A percentile compares a stretch with the other conserved stretches of the same genome.
phyloP scores from a whole-genome alignment of 2,888 invertebrate genomes.

The Synergus itoensis region DNA sequence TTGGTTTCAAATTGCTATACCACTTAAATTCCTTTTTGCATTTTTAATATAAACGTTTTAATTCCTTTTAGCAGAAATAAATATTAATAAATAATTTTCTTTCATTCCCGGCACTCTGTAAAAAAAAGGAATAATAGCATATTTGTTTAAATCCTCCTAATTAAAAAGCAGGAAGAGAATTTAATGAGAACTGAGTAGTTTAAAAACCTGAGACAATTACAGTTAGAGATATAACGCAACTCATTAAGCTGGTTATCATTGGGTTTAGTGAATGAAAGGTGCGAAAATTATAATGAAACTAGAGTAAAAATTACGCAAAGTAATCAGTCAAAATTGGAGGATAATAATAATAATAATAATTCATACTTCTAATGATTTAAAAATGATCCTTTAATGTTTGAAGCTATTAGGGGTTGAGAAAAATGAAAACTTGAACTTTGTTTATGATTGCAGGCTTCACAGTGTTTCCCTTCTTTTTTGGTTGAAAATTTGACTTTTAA shows the following conservation, averaged over 20 bases:
- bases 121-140: background rate
- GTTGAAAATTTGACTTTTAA: too few relatives aligned
- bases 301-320: background rate
- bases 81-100: background rate
- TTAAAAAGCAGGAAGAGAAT: background rate
- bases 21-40: background rate
- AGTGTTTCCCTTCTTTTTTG: too few relatives aligned
- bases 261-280: background rate
- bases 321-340: too few relatives aligned
- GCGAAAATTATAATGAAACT: background rate
- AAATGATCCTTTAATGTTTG: too few relatives aligned
- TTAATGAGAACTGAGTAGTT: conserved; percentile 16
- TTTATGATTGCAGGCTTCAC: too few relatives aligned
- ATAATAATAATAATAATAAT: too few relatives aligned
- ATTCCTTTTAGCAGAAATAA: background rate
- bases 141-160: background rate
- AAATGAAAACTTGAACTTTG: too few relatives aligned
- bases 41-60: background rate
- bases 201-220: conserved; percentile 2
- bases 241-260: conserved; percentile 17
- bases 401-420: too few relatives aligned
- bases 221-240: conserved; percentile 1
- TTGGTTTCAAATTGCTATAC: background rate
- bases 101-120: background rate
- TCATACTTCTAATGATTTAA: too few relatives aligned